Evolutionary conservation across 2,113 vertebrate species (phyloP), one percentile per base, ranked within the genome.

Genomic region (Macquaria ambigua): DNA sequence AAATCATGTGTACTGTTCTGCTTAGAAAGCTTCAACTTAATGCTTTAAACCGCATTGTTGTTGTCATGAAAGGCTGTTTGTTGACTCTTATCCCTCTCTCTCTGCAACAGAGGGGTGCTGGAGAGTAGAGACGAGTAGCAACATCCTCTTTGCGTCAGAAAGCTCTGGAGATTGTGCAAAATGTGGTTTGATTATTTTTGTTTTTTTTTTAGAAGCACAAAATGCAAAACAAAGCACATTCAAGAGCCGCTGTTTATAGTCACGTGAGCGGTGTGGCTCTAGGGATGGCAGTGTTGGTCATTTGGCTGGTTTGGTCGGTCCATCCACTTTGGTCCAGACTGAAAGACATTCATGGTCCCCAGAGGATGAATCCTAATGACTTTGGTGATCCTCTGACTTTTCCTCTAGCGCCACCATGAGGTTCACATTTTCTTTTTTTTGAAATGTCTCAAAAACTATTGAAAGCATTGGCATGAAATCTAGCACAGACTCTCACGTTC

Each of bases 11-110:
- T 4, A 6, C 5, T 31, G 8, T 43, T 70, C 46, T 74, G 68
- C 31, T 58, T 5, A 1, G 48, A 70, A 34, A 58, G 74, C 46
- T 61, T 64, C 16, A 34, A 34, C 34, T 34, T 34, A 34, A 0
- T 56, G 55, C 67, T 73, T 68, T 75, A 34, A 73, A 74, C 71
- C 55, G 50, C 31, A 20, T 8, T 48, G 69, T 61, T 62, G 61
- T 48, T 78, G 34, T 56, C 25, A 52, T 48, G n/a, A 78, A 81
- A 74, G 34, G 25, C 56, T 50, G 37, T 28, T 28, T 16, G 11
- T 71, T 4, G 6, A 23, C 69, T 74, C 31, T 83, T 28, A 31
- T 31, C n/a, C 8, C 20, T n/a, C 15, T 61, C 15, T 15, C 1
- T 15, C 28, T 43, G 25, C 21, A 8, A 39, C 12, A 28, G 46